Evolutionary conservation across 2,888 invertebrate species (phyloP), one percentile per base, ranked within the genome.

Genomic region (Acanthacorydalis orientalis): DNA sequence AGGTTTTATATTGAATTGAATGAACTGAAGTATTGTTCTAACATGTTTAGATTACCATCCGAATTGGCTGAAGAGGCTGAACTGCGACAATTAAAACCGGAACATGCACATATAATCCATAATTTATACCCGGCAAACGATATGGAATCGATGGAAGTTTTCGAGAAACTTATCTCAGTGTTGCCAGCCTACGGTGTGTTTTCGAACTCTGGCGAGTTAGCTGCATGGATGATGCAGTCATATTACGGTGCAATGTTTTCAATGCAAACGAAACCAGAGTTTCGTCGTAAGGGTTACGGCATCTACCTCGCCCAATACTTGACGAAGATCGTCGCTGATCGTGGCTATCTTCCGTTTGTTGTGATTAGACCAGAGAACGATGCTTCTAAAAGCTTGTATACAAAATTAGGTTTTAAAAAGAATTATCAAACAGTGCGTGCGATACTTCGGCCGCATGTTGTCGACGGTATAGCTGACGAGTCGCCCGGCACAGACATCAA

Each of bases 171-270:
- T 51, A 83, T 87, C 51, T 75, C 76, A 49, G 78, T 77, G 58
- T 70, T 88, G 54, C 86, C 87, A 9, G 87, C 86, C 14, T 83
- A 82, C 62, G 88, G 87, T 35, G 78, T 88, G 52, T 87, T 87
- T 65, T 78, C 68, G 11, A 74, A 58, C 55, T 73, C 73, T 48
- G 83, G 82, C 44, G 77, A 80, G 57, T 68, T 88, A 53, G 87
- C 86, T 34, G 88, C 88, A 31, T 88, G 88, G 88, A 88, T 88
- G 88, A 83, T 88, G 43, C 88, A 88, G 64, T 86, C 86, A 15
- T 88, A 88, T 67, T 88, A 88, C 65, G 88, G 88, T 23, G 88
- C 88, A 51, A 88, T 88, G 88, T 88, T 88, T 69, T 87, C 87
- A 45, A 88, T 88, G 88, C 87, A 88, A 68, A 88, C 88, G 49